Base-by-base conservation (phyloP, 2,113 vertebrate species). In the Orthonyx spaldingii region DNA sequence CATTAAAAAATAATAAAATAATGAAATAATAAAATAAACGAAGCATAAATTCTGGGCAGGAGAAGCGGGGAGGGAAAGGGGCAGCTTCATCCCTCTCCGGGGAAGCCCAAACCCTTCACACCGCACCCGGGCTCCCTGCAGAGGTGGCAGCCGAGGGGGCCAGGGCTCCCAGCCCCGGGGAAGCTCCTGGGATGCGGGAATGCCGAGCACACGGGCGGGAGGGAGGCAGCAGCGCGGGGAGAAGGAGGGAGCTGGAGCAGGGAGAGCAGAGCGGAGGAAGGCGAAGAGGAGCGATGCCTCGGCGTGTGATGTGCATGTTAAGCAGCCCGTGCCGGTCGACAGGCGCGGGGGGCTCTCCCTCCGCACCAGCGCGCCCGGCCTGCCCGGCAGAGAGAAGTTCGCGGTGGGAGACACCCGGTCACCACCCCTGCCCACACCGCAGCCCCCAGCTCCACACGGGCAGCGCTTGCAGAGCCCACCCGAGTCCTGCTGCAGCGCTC, bases 271-370 rank as follows among this genome's bases (percentile, higher is more conserved):
- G n/a, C n/a, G n/a, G n/a, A n/a, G n/a, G 93, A 68, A 95, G 94
- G 59, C 87, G 64, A 81, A 85, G 89, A 80, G 95, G 95, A 97
- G 97, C 41, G 82, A 74, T 76, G 97, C 84, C 89, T 94, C 2
- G 59, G 93, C 70, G 76, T 97, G 97, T 96, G 97, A 16, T 28
- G 90, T 79, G 98, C 97, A 98, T 98, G 96, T 78, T 97, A 98
- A 98, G 84, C 94, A 97, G 96, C 96, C 97, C 18, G 7, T 1
- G 66, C 88, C 39, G 69, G 23, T 71, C 80, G 71, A 86, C 92
- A 35, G 17, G 92, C 92, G 63, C 46, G 49, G 84, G 46, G n/a
- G 64, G 91, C 94, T 94, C 76, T 59, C 84, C 2, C 84, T 28
- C 71, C 44, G 72, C 93, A 84, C 68, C 3, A 85, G 66, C 6